Conservation (phyloP, 2,113 vertebrate genomes). For the Callopanchax toddi region DNA sequence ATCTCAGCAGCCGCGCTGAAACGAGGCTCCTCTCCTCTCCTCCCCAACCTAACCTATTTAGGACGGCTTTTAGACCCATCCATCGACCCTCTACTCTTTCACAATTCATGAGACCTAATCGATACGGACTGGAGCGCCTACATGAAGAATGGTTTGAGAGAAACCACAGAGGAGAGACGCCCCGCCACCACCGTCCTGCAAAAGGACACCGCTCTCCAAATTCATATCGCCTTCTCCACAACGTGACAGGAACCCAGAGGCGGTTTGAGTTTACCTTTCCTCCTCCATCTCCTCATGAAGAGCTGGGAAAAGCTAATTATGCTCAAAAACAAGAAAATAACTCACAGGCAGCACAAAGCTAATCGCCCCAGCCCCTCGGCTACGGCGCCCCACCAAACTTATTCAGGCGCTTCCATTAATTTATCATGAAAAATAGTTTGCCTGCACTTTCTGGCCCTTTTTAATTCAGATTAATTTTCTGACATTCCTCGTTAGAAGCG, state of each 20-base stretch:
- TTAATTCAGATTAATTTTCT: constrained; percentile 81
- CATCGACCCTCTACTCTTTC: constrained; percentile 71
- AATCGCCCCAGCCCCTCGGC: constrained; percentile 53
- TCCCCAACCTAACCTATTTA: constrained; percentile 76
- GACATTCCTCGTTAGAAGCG: constrained; percentile 72
- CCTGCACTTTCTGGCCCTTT: constrained; percentile 64
- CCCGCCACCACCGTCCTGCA: constrained; percentile 44
- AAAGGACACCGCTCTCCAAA: constrained; percentile 66
- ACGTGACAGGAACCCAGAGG: constrained; percentile 42
- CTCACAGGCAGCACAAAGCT: constrained; percentile 40
- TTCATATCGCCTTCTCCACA: constrained; percentile 68
- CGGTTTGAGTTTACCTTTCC: constrained; percentile 55
- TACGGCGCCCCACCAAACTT: constrained; percentile 55
- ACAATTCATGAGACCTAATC: constrained; percentile 77
- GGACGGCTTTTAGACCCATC: constrained; percentile 74
- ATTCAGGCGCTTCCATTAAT: constrained; percentile 70
- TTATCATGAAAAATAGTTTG: constrained; percentile 80
- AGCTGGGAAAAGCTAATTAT: constrained; percentile 69
- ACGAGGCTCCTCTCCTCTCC: constrained; percentile 37
- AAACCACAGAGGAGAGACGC: constrained; percentile 57
- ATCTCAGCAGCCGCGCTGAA: constrained; percentile 51
- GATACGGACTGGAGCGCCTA: constrained; percentile 75
- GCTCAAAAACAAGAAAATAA: constrained; percentile 67
- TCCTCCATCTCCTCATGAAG: constrained; percentile 49
- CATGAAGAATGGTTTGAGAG: constrained; percentile 61